A percentile compares a stretch with the other conserved stretches of the same genome.
Conservation (phyloP, 2,888 invertebrate species). For the Smittia aterrima region DNA sequence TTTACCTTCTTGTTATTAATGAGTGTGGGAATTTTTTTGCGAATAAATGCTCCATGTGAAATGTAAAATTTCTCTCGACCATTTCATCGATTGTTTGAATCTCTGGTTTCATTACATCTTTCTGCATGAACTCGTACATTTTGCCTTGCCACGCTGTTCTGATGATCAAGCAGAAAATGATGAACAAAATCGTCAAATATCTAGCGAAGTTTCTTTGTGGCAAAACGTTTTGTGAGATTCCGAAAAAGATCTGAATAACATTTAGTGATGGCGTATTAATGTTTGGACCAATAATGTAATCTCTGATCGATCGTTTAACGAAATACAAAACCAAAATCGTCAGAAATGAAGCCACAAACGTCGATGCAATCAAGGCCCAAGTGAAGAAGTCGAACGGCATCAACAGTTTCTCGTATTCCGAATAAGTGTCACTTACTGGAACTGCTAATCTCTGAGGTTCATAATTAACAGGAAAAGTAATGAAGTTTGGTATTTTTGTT, state of each 20-base stretch:
- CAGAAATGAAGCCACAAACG: neutral
- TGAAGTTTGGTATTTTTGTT: too few relatives aligned
- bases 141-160: constrained; percentile 21
- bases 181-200: neutral
- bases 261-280: neutral
- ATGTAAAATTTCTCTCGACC: neutral
- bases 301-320: neutral
- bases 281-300: neutral
- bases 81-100: constrained; percentile 5
- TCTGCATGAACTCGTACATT: neutral
- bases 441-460: neutral
- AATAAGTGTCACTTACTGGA: neutral
- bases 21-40: too few relatives aligned
- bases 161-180: neutral
- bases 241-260: neutral
- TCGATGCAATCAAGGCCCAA: neutral
- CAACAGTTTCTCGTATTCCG: neutral
- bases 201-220: constrained; percentile 9
- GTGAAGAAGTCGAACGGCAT: neutral
- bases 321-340: neutral
- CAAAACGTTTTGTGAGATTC: neutral
- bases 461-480: too few relatives aligned
- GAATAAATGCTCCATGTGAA: neutral
- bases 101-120: neutral
- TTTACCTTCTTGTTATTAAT: too few relatives aligned